Evolutionary conservation across 2,113 vertebrate genomes (phyloP), one percentile per base, ranked within the genome.

Genomic region (Melanostigma gelatinosum): DNA sequence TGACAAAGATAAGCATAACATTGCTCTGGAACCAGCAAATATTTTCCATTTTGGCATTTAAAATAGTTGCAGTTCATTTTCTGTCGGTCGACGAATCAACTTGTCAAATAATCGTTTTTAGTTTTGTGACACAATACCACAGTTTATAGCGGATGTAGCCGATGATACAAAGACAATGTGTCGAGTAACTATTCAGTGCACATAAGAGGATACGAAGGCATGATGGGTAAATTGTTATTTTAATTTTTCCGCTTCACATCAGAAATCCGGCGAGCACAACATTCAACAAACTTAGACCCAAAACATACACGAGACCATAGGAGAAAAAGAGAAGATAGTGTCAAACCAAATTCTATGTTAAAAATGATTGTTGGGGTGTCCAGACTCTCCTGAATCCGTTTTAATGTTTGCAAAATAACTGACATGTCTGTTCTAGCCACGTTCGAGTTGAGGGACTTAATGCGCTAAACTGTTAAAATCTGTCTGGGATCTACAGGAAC

Each of bases 401-500:
- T 52, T 11, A 44, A 4, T 13, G n/a, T n/a, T n/a, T n/a, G 13
- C 44, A 32, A 64, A 16, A 57, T 2, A 12, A 48, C 44, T 5
- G 11, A 27, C 29, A 15, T 54, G 22, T 70, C 50, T 27, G 44
- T 62, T 20, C 40, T 16, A 18, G 20, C 29, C 32, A 46, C 6
- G 3, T n/a, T 24, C 27, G 3, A 9, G 42, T 10, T 22, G 15
- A 46, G 22, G 8, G 9, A 42, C 9, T 46, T 4, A 32, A 24
- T 62, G 60, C 34, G 29, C 52, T n/a, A 3, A 9, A 75, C 44
- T 58, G 32, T 77, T 60, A 64, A 80, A 2, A 20, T 5, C 20
- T 1, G 54, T 66, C 55, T 34, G 18, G 7, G 1, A 29, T 75
- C 8, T 66, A 16, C 91, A 99, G 98, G 98, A 99, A 46, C 98